Conservation (phyloP, 2,113 vertebrate species). For the Lamprologus sp. region DNA sequence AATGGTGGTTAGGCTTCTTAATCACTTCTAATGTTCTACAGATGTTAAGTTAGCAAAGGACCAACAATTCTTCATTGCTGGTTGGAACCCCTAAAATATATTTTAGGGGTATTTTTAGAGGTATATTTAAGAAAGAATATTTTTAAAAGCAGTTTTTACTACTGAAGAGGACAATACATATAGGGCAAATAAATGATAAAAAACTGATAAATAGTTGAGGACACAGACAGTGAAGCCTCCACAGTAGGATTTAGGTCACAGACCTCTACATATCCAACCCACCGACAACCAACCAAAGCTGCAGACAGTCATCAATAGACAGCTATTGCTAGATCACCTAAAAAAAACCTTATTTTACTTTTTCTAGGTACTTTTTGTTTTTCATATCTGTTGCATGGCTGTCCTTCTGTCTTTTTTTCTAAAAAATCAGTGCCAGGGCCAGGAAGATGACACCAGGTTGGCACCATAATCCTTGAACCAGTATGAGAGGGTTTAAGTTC, state of each 20-base stretch:
- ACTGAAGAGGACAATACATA: not conserved
- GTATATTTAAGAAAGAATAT: not conserved
- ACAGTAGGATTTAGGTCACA: not conserved
- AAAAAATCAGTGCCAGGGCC: not conserved
- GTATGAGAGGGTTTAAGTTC: not conserved
- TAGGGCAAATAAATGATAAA: not conserved
- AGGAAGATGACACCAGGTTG: not conserved
- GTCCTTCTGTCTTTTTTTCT: not conserved
- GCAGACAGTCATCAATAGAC: not conserved
- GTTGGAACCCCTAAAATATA: not conserved
- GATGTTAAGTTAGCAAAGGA: not conserved
- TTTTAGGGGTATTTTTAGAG: not conserved
- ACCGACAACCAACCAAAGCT: not conserved
- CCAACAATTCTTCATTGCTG: not conserved
- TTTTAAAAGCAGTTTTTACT: not conserved
- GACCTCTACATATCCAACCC: not conserved
- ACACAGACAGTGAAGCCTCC: not conserved
- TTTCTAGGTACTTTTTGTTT: not conserved
- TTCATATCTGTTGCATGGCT: not conserved
- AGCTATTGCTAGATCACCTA: not conserved
- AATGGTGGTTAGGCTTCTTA: not conserved
- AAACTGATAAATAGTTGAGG: not conserved
- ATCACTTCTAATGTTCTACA: not conserved
- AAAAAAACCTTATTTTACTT: not conserved
- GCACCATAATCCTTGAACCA: not conserved